Conservation (phyloP, 2,888 invertebrate species). For the Isoperla grammatica region DNA sequence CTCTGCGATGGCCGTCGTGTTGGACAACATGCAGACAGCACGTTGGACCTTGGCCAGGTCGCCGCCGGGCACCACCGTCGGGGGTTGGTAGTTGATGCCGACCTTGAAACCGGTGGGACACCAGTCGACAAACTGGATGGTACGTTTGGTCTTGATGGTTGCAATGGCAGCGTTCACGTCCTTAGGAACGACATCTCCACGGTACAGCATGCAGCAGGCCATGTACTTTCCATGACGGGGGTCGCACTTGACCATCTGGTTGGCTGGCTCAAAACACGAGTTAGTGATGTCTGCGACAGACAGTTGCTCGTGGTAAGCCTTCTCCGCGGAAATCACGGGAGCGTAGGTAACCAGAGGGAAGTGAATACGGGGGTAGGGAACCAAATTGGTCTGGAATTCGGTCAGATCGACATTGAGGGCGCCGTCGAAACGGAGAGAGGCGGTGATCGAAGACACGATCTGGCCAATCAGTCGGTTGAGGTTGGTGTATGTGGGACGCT, state of each 20-base stretch:
- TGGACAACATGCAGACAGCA: conserved; percentile 60
- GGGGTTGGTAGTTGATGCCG: conserved; percentile 80
- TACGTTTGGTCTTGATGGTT: conserved; percentile 33
- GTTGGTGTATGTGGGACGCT: conserved; percentile 55
- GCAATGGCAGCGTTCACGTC: conserved; percentile 38
- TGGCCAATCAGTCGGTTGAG: conserved; percentile 57
- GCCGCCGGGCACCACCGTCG: conserved; percentile 51
- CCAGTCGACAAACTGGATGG: conserved; percentile 50
- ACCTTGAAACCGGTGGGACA: conserved; percentile 47
- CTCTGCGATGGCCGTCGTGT: conserved; percentile 86
- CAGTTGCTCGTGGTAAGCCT: conserved; percentile 48
- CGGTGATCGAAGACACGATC: conserved; percentile 53
- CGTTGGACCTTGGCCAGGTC: conserved; percentile 51
- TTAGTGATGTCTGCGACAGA: conserved; percentile 48
- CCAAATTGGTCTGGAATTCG: conserved; percentile 55
- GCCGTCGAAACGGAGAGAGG: conserved; percentile 55
- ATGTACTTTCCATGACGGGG: conserved; percentile 42
- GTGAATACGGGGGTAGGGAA: conserved; percentile 60
- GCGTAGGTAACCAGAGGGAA: conserved; percentile 52
- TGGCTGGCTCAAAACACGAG: conserved; percentile 50
- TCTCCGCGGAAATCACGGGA: conserved; percentile 47
- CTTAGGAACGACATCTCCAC: conserved; percentile 42
- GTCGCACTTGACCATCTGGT: conserved; percentile 43
- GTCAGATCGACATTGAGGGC: conserved; percentile 57
- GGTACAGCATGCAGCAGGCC: conserved; percentile 37